These are phyloP conservation scores for Bembecia ichneumoniformis DNA, from an alignment of 2,888 invertebrate genomes.

Conservation along the genomic window DNA sequence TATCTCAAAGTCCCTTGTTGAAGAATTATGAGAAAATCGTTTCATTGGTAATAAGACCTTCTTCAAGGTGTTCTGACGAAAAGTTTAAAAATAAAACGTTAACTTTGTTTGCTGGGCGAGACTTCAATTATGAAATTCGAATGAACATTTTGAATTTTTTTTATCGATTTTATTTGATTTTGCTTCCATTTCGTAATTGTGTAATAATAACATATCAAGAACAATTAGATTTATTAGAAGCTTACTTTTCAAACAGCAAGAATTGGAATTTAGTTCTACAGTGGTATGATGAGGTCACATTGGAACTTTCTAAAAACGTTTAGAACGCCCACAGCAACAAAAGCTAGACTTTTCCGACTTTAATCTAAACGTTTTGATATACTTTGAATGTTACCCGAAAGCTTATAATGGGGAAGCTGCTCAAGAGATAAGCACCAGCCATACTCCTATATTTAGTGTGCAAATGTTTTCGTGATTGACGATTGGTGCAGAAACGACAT, in stretches of 20 bases:
- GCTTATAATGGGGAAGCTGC: constrained; percentile 6
- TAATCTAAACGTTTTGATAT: background rate
- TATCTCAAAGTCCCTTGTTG: too few relatives aligned
- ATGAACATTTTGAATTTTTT: too few relatives aligned
- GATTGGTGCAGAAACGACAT: constrained; percentile 6
- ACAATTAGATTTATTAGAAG: background rate
- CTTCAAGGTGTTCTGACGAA: too few relatives aligned
- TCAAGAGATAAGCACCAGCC: too few relatives aligned
- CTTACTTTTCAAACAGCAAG: background rate
- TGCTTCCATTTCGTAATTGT: too few relatives aligned
- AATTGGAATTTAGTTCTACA: background rate
- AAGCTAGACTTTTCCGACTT: background rate
- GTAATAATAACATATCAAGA: background rate
- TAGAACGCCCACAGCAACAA: constrained; percentile 1
- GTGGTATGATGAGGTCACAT: background rate
- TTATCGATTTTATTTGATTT: too few relatives aligned
- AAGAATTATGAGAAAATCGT: too few relatives aligned
- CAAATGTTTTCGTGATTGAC: constrained; percentile 7
- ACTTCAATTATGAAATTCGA: too few relatives aligned
- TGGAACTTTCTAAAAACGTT: constrained; percentile 1
- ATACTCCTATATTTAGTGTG: constrained; percentile 3
- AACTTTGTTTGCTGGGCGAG: too few relatives aligned
- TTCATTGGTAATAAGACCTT: too few relatives aligned
- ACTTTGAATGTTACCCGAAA: constrained; percentile 6
- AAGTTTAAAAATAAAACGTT: too few relatives aligned